Evolutionary conservation across 1,140 invertebrate genomes (phyloP), one percentile per base, ranked within the genome.

Genomic region (Mactra quadrangularis): DNA sequence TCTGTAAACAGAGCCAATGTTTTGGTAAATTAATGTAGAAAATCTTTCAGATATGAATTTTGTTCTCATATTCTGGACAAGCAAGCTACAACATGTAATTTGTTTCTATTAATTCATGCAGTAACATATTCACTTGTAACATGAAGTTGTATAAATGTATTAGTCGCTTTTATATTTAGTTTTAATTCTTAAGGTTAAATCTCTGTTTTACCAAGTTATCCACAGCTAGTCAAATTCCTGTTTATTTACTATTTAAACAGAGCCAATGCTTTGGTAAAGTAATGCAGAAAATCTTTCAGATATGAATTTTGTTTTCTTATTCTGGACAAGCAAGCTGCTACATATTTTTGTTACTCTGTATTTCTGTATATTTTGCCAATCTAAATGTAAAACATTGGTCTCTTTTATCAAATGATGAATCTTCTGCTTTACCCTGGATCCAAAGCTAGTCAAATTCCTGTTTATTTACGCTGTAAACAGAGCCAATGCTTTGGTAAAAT

Each of bases 381-480:
- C 27, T 29, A n/a, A 9, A 57, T 29, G 22, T 7, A 47, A 47
- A 47, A 47, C n/a, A n/a, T n/a, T n/a, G n/a, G n/a, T n/a, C n/a
- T n/a, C n/a, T n/a, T n/a, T n/a, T n/a, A n/a, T n/a, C n/a, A n/a
- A n/a, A n/a, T n/a, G n/a, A n/a, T n/a, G n/a, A n/a, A n/a, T n/a
- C n/a, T n/a, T n/a, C n/a, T n/a, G n/a, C n/a, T n/a, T n/a, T n/a
- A n/a, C n/a, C n/a, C n/a, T n/a, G n/a, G 1, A 31, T 57, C 77
- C 84, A 85, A 82, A 82, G 78, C 45, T 45, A 59, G 78, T 82
- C 77, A 85, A 85, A 85, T 82, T 82, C 77, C 78, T 82, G 64
- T 60, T 68, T 66, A 55, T 55, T 74, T 55, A 59, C 25, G 4
- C 59, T 55, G 27, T 38, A 57, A 38, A 33, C 71, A 60, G 85